Evolutionary conservation across 2,113 vertebrate genomes (phyloP).

Genomic region (Microtus oregoni): DNA sequence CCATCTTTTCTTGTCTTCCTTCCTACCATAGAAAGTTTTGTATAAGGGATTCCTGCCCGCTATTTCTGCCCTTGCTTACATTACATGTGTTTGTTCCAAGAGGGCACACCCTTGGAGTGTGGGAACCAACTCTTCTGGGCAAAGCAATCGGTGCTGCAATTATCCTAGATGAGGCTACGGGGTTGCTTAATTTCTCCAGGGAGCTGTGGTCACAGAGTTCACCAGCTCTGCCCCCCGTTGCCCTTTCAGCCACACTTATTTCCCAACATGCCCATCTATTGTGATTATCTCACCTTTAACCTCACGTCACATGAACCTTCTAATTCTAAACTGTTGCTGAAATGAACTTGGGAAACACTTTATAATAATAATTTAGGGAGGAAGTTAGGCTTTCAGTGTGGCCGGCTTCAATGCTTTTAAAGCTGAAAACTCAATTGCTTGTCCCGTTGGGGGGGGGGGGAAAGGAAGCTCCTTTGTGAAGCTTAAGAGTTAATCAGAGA

Average conservation of each 20-base stretch:
- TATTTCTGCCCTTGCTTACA: constrained; percentile 83
- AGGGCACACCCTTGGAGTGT: constrained; percentile 81
- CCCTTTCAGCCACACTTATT: constrained; percentile 35
- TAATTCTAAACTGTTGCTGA: constrained; percentile 53
- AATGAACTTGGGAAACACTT: constrained; percentile 56
- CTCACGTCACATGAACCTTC: constrained; percentile 16
- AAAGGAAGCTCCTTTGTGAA: neutral
- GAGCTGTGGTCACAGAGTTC: constrained; percentile 14
- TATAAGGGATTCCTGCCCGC: constrained; percentile 82
- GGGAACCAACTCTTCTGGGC: constrained; percentile 79
- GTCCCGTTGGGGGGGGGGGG: neutral
- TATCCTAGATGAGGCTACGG: constrained; percentile 61
- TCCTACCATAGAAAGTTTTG: constrained; percentile 85
- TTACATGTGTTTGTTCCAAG: constrained; percentile 77
- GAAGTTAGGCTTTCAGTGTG: constrained; percentile 13
- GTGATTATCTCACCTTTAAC: constrained; percentile 73
- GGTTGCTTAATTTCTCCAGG: constrained; percentile 71
- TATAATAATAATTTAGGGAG: constrained; percentile 14
- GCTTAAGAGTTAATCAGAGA: neutral
- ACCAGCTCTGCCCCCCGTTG: neutral
- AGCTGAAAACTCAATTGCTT: constrained; percentile 34
- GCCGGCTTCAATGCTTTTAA: neutral
- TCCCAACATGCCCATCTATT: neutral
- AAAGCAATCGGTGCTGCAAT: constrained; percentile 64
- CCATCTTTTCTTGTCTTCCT: constrained; percentile 79